Evolutionary conservation across 1,140 invertebrate genomes (phyloP), one percentile per base, ranked within the genome.

Genomic region (Drosophila mojavensis): DNA sequence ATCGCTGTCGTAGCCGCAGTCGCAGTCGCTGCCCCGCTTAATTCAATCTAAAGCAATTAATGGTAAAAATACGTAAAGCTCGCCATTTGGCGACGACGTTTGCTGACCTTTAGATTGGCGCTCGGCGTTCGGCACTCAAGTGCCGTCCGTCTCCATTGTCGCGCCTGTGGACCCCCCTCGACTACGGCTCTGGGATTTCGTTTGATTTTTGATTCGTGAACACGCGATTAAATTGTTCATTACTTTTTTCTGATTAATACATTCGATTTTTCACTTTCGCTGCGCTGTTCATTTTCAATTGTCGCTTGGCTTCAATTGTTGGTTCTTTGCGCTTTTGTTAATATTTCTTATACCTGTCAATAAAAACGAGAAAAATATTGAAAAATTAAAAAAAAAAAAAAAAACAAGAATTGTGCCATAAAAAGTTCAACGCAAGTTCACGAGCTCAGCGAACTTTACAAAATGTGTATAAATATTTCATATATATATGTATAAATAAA

Each of bases 41-140:
- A 89, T 89, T 89, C 81, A 89, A 89, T 89, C 84, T 90, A 89
- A 89, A 84, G 81, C 85, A 89, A 89, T 89, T 89, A 89, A 89
- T 84, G 85, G 71, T 66, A 41, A 60, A 66, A 73, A 72, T 68
- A 54, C 28, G 43, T 13, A 58, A 17, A 56, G 59, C 45, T 63
- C 26, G 47, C 43, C 75, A 68, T 77, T 77, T 77, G 62, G 58
- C 63, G 69, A 66, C 39, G 76, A 69, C 43, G 76, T 66, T 66
- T 68, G 63, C 59, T 88, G 83, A 88, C 83, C 83, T 88, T 88
- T 88, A 60, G 51, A 48, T 60, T 70, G 55, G 28, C 50, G 41
- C 63, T 45, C 45, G 10, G 15, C 28, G 15, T 20, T 33, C 9
- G n/a, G n/a, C 2, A 24, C 30, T 36, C 17, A 17, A 24, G 28